phyloP scores from a whole-genome alignment of 1,140 invertebrate genomes.

The Cyrtorhinus lividipennis region DNA sequence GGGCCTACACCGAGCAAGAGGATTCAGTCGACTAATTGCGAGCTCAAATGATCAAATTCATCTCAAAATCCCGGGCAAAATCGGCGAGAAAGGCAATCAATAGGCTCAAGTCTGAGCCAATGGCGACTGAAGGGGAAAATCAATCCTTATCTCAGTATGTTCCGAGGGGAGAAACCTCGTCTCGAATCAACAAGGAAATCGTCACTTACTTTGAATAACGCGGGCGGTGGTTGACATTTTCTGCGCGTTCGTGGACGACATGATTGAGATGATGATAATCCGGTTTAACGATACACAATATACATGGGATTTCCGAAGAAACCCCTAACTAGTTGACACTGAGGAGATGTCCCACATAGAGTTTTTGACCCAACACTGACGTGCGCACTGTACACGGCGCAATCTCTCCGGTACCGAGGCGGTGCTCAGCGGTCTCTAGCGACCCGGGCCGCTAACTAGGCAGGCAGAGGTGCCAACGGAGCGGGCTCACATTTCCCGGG shows the following conservation, averaged over 20 bases:
- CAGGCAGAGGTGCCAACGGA: not conserved
- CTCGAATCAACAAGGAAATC: not conserved
- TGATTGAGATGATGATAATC: not conserved
- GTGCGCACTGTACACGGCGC: not conserved
- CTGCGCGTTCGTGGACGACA: not conserved
- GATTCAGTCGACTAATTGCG: too few species aligned
- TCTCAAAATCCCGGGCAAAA: too few species aligned
- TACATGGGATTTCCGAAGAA: slow-evolving; percentile 8
- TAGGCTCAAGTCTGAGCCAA: not conserved
- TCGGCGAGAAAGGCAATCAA: not conserved
- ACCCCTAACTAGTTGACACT: slow-evolving; percentile 9
- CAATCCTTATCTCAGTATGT: slow-evolving; percentile 1
- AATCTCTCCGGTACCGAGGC: not conserved
- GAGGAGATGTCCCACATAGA: slow-evolving; percentile 8
- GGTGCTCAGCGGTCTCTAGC: not conserved
- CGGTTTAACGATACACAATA: not conserved
- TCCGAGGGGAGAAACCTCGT: not conserved
- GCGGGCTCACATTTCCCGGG: not conserved
- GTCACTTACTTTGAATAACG: slow-evolving; percentile 4
- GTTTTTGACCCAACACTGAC: slow-evolving; percentile 9
- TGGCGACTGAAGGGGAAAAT: slow-evolving; percentile 5
- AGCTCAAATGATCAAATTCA: too few species aligned
- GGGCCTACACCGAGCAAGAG: too few species aligned
- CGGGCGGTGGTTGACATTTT: slow-evolving; percentile 5
- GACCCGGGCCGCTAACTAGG: too few species aligned